phyloP scores from a whole-genome alignment of 2,888 invertebrate species.

The Vannuccia rotundouncinata region DNA sequence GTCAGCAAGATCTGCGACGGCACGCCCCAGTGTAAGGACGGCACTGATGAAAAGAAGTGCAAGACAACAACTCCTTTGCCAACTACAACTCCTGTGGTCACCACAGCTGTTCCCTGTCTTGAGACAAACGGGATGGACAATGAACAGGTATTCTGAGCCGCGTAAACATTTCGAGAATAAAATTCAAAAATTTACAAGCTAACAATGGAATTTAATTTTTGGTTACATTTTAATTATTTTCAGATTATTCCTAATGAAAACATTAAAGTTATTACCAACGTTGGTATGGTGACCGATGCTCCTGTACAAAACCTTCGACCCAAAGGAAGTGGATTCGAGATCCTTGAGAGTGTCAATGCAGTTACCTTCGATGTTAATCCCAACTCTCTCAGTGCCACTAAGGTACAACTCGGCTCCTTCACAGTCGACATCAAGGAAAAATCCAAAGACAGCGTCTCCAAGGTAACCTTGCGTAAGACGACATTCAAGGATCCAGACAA shows the following conservation, averaged over 20 bases:
- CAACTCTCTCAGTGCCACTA: not conserved
- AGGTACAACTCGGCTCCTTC: not conserved
- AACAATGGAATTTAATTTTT: no score
- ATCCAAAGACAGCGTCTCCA: not conserved
- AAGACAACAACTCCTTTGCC: not conserved
- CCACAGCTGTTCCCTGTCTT: not conserved
- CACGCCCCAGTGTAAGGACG: not conserved
- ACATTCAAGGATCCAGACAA: not conserved
- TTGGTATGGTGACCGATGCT: not conserved
- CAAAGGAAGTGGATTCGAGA: not conserved
- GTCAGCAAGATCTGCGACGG: not conserved
- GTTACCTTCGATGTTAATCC: not conserved
- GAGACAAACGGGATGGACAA: conserved; percentile 7
- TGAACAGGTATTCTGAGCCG: not conserved
- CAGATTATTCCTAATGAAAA: not conserved
- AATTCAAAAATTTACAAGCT: no score
- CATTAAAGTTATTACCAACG: not conserved
- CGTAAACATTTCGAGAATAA: no score
- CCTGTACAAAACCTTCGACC: not conserved
- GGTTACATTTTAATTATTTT: no score
- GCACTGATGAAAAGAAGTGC: conserved; percentile 10
- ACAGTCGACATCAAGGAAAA: not conserved
- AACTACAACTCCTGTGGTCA: not conserved
- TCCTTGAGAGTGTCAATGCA: not conserved
- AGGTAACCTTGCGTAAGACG: not conserved